Evolutionary conservation across 2,888 invertebrate species (phyloP), one percentile per base, ranked within the genome.

Genomic region (Epinotia ramella): DNA sequence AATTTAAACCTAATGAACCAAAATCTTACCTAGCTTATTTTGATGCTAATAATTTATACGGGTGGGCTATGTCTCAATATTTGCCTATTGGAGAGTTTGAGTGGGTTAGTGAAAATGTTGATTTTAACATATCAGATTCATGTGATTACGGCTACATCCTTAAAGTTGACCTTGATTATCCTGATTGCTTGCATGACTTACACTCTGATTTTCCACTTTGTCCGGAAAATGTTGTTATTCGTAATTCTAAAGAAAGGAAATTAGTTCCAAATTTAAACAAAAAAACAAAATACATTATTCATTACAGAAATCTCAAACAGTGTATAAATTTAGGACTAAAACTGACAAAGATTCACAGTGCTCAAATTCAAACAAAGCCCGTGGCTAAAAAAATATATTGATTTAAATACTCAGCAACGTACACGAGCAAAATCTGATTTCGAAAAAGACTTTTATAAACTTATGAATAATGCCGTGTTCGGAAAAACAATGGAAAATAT

Each of bases 301-400:
- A 78, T 49, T 78, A 77, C 59, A 46, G 64, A 9, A 77, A 78
- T 44, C 63, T 80, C 1, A 76, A 73, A 64, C 69, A 64, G 16
- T 73, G 71, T 60, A 3, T 78, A 16, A 20, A 64, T 13, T 12
- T 73, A 18, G 79, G 79, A 0, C 18, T 79, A 44, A 2, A 63
- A 18, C 1, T 63, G 44, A 44, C 12, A 0, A 65, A 77, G 73
- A 69, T 77, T 24, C 79, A 79, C 53, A 24, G 46, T 77, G 11
- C 16, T 78, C 18, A 53, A 33, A 3, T 77, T 78, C 20, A 71
- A 53, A 49, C 75, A 66, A 53, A 53, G 53, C 28, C 53, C 62
- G 1, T 64, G 40, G 20, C 13, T 46, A 46, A 11, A 64, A 20
- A 44, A 73, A 56, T 78, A 78, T 40, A 73, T 78, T 12, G 78